A percentile compares a stretch with the other conserved stretches of the same genome.
phyloP scores from a whole-genome alignment of 2,888 invertebrate genomes.

The Nemoura dubitans region DNA sequence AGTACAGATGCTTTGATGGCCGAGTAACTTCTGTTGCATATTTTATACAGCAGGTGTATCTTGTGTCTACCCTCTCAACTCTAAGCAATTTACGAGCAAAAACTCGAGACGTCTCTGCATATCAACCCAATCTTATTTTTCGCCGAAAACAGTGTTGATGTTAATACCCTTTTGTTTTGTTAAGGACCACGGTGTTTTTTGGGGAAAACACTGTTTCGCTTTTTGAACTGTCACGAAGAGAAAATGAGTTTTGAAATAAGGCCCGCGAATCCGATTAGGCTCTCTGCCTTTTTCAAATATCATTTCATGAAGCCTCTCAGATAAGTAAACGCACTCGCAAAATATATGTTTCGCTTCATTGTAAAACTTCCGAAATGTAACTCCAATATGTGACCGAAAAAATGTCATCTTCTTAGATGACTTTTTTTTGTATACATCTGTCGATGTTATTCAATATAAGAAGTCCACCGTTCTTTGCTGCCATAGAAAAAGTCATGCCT shows the following conservation, averaged over 20 bases:
- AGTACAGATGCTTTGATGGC: neutral
- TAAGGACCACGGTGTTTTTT: neutral
- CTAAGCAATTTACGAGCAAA: neutral
- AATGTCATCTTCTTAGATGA: too few relatives aligned
- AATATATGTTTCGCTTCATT: too few relatives aligned
- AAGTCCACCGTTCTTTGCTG: neutral
- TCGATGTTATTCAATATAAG: neutral
- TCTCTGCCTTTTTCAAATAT: too few relatives aligned
- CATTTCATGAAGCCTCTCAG: too few relatives aligned
- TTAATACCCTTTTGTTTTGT: neutral
- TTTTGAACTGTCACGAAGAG: neutral
- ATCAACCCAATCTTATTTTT: neutral
- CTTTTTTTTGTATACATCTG: too few relatives aligned
- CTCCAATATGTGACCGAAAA: too few relatives aligned
- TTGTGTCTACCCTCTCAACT: neutral
- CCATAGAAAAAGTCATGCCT: neutral
- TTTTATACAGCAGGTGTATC: too few relatives aligned
- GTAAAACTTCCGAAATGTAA: too few relatives aligned
- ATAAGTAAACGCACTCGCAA: too few relatives aligned
- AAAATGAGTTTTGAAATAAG: neutral
- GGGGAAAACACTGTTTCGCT: neutral
- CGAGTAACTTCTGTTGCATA: neutral
- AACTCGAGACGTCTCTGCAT: neutral
- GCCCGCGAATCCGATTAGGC: neutral
- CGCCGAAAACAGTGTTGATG: neutral